Conservation (phyloP, 2,888 invertebrate species). For the Dinocampus coccinellae region DNA sequence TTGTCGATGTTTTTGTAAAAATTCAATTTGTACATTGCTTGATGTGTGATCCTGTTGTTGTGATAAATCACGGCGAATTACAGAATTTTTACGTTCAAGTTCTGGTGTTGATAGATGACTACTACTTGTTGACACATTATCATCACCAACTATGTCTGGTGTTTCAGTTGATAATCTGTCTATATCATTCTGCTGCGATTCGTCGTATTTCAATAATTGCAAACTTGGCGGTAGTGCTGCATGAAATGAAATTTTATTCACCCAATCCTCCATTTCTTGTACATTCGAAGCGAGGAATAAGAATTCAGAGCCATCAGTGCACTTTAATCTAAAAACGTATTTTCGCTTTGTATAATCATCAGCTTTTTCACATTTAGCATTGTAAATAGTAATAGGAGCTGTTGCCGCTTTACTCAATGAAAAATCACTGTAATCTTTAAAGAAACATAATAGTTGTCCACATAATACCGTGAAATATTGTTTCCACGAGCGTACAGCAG, state of each 20-base stretch:
- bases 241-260: slow-evolving; percentile 93
- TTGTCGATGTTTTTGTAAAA: slow-evolving; percentile 61
- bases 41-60: slow-evolving; percentile 51
- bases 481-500: slow-evolving; percentile 96
- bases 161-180: slow-evolving; percentile 55
- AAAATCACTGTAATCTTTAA: slow-evolving; percentile 94
- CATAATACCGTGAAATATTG: slow-evolving; percentile 94
- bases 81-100: slow-evolving; percentile 67
- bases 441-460: slow-evolving; percentile 97
- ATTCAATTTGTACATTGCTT: slow-evolving; percentile 63
- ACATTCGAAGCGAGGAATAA: slow-evolving; percentile 84
- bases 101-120: slow-evolving; percentile 70
- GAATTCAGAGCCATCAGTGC: slow-evolving; percentile 94
- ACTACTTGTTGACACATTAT: slow-evolving; percentile 66
- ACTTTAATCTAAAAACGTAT: slow-evolving; percentile 88
- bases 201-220: slow-evolving; percentile 87
- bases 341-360: slow-evolving; percentile 96
- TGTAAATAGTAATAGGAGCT: slow-evolving; percentile 79
- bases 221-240: slow-evolving; percentile 91
- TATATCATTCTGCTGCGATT: slow-evolving; percentile 69
- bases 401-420: slow-evolving; percentile 88
- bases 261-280: slow-evolving; percentile 89
- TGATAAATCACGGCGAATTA: slow-evolving; percentile 62
- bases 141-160: slow-evolving; percentile 57
- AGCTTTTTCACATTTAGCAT: slow-evolving; percentile 87